Conservation (phyloP, 2,113 vertebrate species). For the Cephalopholis sonnerati region DNA sequence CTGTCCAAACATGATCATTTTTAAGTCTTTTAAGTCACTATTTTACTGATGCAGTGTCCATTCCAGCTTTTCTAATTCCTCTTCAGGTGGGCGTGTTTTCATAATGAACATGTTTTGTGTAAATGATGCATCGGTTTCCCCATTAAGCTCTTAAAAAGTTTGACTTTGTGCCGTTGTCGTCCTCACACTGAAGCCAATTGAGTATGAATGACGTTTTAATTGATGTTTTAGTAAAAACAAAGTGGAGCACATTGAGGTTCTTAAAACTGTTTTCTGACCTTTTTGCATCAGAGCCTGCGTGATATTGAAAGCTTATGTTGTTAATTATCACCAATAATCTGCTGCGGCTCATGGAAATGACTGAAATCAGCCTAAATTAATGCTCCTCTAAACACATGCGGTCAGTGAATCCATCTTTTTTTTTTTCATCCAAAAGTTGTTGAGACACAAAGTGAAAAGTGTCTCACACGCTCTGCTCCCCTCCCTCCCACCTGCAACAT, state of each 20-base stretch:
- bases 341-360: conserved; percentile 28
- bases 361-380: conserved; percentile 49
- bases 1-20: neutral
- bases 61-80: neutral
- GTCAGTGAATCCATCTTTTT: conserved; percentile 42
- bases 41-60: neutral
- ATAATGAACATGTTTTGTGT: neutral
- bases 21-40: neutral
- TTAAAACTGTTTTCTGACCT: conserved; percentile 56
- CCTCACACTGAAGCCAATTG: conserved; percentile 13
- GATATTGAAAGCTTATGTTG: conserved; percentile 34
- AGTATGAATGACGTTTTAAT: conserved; percentile 59
- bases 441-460: conserved; percentile 47
- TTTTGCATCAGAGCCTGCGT: conserved; percentile 20
- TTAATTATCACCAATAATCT: conserved; percentile 61
- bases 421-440: conserved; percentile 45
- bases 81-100: neutral
- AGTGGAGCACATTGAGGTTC: conserved; percentile 8
- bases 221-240: conserved; percentile 49
- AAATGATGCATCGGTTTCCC: neutral
- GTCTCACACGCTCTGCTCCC: conserved; percentile 10
- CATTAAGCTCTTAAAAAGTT: conserved; percentile 33
- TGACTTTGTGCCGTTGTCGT: neutral
- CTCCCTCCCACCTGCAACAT: conserved; percentile 71
- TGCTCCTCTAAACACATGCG: conserved; percentile 42